Evolutionary conservation across 2,888 invertebrate species (phyloP), one percentile per base, ranked within the genome.

Genomic region (Euproctis similis): DNA sequence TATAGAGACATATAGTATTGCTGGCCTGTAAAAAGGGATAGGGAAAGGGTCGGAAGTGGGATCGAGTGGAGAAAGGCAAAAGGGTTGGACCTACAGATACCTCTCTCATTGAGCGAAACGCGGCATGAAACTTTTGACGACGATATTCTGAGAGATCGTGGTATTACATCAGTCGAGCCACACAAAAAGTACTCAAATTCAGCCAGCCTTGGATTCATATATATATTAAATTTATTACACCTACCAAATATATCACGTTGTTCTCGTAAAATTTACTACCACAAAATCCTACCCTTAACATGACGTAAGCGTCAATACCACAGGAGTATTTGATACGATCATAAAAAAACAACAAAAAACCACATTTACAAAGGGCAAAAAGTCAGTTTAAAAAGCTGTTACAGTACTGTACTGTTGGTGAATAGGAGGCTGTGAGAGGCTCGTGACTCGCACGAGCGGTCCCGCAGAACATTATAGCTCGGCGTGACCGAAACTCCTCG

Each of bases 401-500:
- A n/a, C n/a, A n/a, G n/a, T n/a, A n/a, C n/a, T n/a, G 49, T 53
- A 47, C 48, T 49, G 54, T 51, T 45, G 51, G 53, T 57, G 61
- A 63, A 57, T 59, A 62, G n/a, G n/a, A 59, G 62, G 61, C 51
- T 58, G 47, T 45, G 49, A 52, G 53, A 53, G 57, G 40, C 69
- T 76, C 77, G 76, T 77, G 77, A 76, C 75, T 74, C 55, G 64
- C 59, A 57, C 62, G 53, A 59, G 53, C 57, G 44, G 34, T 42
- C 50, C 43, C 44, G 38, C 33, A 40, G 39, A 53, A 46, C 53
- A 54, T 52, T 48, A 50, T 38, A 30, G 39, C n/a, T n/a, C 57
- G 45, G 50, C 63, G 76, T 75, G 75, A 76, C 74, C 64, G 65
- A 62, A n/a, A 56, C 62, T 61, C n/a, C 63, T 62, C 59, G 56